Evolutionary conservation across 1,140 invertebrate genomes (phyloP).

Genomic region (Doryteuthis pealeii): DNA sequence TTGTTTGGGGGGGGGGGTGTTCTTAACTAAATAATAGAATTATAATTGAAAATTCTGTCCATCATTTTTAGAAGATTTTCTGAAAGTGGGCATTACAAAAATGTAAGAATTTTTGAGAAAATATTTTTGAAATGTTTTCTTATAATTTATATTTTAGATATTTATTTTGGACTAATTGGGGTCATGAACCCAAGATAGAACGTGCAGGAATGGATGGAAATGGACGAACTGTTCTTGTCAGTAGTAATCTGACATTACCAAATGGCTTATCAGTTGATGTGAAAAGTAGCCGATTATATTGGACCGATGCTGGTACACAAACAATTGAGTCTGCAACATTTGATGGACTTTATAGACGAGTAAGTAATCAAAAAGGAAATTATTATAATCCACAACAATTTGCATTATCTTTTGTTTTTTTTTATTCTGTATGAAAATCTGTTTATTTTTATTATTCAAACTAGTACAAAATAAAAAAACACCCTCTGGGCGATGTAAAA

Average conservation of each 20-base stretch:
- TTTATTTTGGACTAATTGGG: conserved; percentile 99
- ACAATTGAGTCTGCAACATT: conserved; percentile 44
- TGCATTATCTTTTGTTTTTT: too few relatives aligned
- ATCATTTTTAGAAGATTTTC: too few relatives aligned
- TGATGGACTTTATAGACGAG: conserved; percentile 47
- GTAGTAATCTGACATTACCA: conserved; percentile 89
- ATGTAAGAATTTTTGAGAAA: too few relatives aligned
- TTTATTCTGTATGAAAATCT: too few relatives aligned
- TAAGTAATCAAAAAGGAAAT: conserved; percentile 37
- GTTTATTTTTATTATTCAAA: too few relatives aligned
- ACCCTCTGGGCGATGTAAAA: too few relatives aligned
- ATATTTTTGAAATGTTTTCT: not conserved
- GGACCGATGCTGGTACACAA: conserved; percentile 77
- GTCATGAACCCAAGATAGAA: conserved; percentile 95
- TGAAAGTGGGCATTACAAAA: too few relatives aligned
- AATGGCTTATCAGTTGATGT: conserved; percentile 96
- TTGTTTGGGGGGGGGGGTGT: too few relatives aligned
- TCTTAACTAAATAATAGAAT: too few relatives aligned
- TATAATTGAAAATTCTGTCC: too few relatives aligned
- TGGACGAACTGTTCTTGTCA: conserved; percentile 84
- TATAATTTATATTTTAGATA: conserved; percentile 22
- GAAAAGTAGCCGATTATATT: conserved; percentile 89
- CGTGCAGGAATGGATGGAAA: conserved; percentile 94
- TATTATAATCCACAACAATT: too few relatives aligned
- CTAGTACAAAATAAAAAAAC: too few relatives aligned